A percentile compares a stretch with the other conserved stretches of the same genome.
These are phyloP conservation scores for Penaeus monodon DNA, from an alignment of 2,888 invertebrate genomes.

Conservation along the genomic window DNA sequence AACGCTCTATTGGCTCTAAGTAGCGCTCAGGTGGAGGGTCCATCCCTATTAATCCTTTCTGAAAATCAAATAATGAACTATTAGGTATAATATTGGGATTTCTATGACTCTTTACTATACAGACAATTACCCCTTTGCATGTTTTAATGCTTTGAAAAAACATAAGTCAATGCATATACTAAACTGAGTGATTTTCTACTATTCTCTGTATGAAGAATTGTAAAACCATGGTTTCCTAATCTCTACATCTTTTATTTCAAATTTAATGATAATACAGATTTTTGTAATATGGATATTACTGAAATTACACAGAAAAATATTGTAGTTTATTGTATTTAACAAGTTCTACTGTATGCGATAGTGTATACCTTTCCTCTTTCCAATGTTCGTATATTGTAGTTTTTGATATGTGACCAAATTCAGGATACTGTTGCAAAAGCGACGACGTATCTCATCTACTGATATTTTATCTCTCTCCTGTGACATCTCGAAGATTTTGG, in stretches of 20 bases:
- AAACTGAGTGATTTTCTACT: no score
- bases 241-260: no score
- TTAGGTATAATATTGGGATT: background rate
- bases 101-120: no score
- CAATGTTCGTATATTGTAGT: conserved; percentile 64
- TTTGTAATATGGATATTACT: no score
- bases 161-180: no score
- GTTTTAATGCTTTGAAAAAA: no score
- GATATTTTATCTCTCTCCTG: conserved; percentile 64
- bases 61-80: conserved; percentile 2
- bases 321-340: background rate
- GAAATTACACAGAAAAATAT: no score
- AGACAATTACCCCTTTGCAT: no score
- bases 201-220: no score
- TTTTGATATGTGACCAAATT: conserved; percentile 64
- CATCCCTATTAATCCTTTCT: conserved; percentile 65
- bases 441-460: conserved; percentile 62
- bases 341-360: background rate
- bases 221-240: no score
- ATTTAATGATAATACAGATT: no score
- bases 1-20: conserved; percentile 55
- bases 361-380: conserved; percentile 63
- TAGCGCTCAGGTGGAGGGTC: conserved; percentile 62
- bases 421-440: conserved; percentile 62
- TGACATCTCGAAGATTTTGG: conserved; percentile 65